Evolutionary conservation across 2,113 vertebrate species (phyloP).

Genomic region (Perognathus longimembris): DNA sequence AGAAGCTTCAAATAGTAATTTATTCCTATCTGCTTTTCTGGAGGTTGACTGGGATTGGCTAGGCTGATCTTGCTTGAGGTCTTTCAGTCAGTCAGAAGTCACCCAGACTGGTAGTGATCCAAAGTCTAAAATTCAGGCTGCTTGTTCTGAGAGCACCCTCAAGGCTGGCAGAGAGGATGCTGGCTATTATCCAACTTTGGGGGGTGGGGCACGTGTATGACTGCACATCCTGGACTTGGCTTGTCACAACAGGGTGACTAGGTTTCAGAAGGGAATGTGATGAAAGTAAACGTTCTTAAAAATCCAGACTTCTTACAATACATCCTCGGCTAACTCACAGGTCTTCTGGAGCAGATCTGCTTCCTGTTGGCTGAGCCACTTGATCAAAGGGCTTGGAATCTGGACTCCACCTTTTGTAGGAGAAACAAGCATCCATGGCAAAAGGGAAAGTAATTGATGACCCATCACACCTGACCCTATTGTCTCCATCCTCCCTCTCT

Average conservation of each 20-base stretch:
- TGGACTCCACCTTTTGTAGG: neutral
- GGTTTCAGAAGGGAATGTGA: neutral
- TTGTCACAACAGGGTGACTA: neutral
- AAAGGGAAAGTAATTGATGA: neutral
- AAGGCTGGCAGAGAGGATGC: neutral
- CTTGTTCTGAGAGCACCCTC: neutral
- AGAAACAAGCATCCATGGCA: neutral
- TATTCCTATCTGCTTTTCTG: neutral
- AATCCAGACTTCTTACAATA: neutral
- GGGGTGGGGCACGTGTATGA: neutral
- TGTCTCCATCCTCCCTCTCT: neutral
- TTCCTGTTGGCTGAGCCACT: too few species aligned
- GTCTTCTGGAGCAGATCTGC: too few species aligned
- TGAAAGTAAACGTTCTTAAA: neutral
- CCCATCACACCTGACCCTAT: neutral
- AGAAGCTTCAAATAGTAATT: neutral
- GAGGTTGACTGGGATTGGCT: neutral
- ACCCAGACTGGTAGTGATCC: too few species aligned
- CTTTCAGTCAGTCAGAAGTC: neutral
- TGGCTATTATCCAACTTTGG: too few species aligned
- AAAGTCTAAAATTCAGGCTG: neutral
- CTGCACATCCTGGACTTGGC: neutral
- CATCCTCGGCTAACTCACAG: neutral
- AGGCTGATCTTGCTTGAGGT: neutral
- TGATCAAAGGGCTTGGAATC: too few species aligned